Base-by-base conservation (phyloP, 1,140 invertebrate genomes). In the Planococcus citri region DNA sequence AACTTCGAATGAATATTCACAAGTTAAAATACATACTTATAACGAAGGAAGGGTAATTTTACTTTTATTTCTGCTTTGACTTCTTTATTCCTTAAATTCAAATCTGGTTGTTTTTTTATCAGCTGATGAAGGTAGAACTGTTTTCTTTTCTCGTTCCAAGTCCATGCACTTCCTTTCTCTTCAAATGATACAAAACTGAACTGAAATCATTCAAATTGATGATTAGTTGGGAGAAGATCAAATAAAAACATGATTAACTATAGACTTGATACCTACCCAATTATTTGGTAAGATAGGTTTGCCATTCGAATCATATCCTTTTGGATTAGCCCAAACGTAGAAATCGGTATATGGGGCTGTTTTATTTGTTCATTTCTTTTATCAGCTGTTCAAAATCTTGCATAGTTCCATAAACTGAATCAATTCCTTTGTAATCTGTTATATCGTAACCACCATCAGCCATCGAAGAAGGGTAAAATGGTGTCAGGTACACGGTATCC, bases 111-210 rank as follows among this genome's bases (percentile, higher is more conserved):
- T 68, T 84, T 83, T 68, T 79, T 78, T 0, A 83, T 78, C 74
- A 89, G 90, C 73, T 88, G 85, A 78, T 90, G 88, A 0, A 88
- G 78, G 74, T 91, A 92, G 74, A 83, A 92, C 77, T 89, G 84
- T 41, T 84, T 77, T 17, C 89, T 80, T 51, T 79, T 75, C 29
- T 84, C 78, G 73, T 85, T 84, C 77, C 83, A 90, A 71, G 82
- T 77, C 90, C 89, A 92, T 58, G 87, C 86, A 14, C 20, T 24
- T 10, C 85, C 86, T 33, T 33, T 69, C 84, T 82, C 74, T 88
- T 87, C 0, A 84, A 78, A 64, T 81, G 83, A 71, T 83, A 73
- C 86, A 88, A 73, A 21, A 3, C 21, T 20, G 21, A 22, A 20
- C 27, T 20, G 21, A 33, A 33, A 33, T 85, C 29, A 33, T 33